Evolutionary conservation across 1,140 invertebrate species (phyloP), one percentile per base, ranked within the genome.

Genomic region (Lasioglossum baleicum): DNA sequence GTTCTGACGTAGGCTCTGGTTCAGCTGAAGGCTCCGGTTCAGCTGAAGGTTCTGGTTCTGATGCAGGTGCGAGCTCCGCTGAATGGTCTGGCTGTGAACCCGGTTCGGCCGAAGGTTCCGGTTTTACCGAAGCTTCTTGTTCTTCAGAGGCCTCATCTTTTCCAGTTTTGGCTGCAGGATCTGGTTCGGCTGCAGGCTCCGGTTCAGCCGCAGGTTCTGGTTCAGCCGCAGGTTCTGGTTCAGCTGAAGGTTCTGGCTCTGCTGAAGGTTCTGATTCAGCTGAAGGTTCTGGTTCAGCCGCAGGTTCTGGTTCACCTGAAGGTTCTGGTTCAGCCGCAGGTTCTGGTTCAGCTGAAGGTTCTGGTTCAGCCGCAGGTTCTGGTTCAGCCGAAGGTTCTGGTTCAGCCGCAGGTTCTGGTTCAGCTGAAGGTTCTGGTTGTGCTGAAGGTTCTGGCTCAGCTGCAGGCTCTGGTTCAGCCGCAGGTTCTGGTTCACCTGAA

Each of bases 171-270:
- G 74, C 15, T 13, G 82, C 26, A 76, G 85, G 66, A 53, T 88
- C 80, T n/a, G 88, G 80, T 75, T 90, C 87, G 22, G 83, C 70
- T 35, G 80, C 67, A 17, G 75, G 72, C 60, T 83, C 74, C 71
- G 88, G 87, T 75, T 92, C 89, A 44, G 83, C 73, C 60, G 82
- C 64, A 7, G 83, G 88, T 83, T 92, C 90, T 69, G 78, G 79
- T 79, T 76, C 89, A 2, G 61, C 35, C 40, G 74, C 60, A 0
- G 90, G 88, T 86, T 90, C 87, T 11, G 89, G 87, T 74, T 91
- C 88, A 5, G 83, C 64, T 31, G 64, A 73, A 53, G 90, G 87
- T 81, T 92, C 86, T 8, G 44, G 44, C 2, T 48, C 1, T 1
- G 10, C 44, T 1, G 35, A 35, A 35, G 35, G 35, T 35, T 35